Base-by-base conservation (phyloP, 2,888 invertebrate genomes). In the Rhingia rostrata region DNA sequence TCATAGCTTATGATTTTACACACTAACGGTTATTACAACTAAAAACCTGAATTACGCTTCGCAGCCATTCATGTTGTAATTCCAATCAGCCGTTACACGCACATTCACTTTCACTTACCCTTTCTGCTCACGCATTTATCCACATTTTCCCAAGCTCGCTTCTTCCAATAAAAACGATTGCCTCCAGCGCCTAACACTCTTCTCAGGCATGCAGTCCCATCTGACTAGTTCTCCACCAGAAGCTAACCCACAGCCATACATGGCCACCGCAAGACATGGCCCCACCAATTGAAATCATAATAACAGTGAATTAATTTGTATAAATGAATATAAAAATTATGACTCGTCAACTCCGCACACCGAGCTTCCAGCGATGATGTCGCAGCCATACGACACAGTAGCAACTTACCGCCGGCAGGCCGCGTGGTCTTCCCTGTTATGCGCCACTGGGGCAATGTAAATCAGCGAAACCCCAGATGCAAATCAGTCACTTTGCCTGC, bases 321-420 rank as follows among this genome's bases (percentile, higher is more conserved):
- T 89, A 90, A 89, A 89, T 89, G 90, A 89, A 89, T 89, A 89
- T 88, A 89, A 89, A 89, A 90, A 89, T 88, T 88, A 89, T 77
- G 85, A 85, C 66, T 51, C 75, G 80, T 80, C 80, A 53, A 56
- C 54, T 63, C 49, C 60, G 45, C 22, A 22, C 22, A 22, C 56
- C 61, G 33, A 10, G 45, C n/a, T 45, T 6, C 10, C 33, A 39
- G 33, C 43, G 54, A 9, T 33, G 30, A 6, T 5, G 10, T 54
- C 56, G 4, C 10, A 69, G 56, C 54, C 66, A 66, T 67, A 66
- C 60, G 43, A 51, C 67, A 67, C 77, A 53, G 72, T 53, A 75
- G 66, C 64, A 41, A 45, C 45, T 64, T 53, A 79, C 61, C 43
- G 63, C 9, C 67, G 60, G 64, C 47, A 33, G 41, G 63, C 9